Evolutionary conservation across 2,888 invertebrate genomes (phyloP).

Genomic region (Scaptomyza parva): DNA sequence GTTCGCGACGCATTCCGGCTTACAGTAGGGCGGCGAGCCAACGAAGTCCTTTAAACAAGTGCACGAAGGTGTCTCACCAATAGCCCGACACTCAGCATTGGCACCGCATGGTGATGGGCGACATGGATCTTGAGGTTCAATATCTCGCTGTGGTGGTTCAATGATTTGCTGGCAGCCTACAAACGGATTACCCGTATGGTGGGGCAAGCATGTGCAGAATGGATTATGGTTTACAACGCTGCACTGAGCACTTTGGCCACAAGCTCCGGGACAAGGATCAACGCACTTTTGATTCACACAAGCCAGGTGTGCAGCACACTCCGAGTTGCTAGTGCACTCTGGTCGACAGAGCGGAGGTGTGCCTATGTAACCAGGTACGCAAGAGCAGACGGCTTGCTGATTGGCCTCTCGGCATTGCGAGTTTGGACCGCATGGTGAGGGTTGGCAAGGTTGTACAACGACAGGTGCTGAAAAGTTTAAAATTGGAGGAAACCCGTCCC

Average conservation of each 20-base stretch:
- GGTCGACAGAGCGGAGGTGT: conserved; percentile 90
- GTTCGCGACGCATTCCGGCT: conserved; percentile 90
- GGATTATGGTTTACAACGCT: conserved; percentile 89
- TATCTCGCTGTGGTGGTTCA: conserved; percentile 81
- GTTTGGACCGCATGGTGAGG: conserved; percentile 91
- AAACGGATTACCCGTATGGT: conserved; percentile 91
- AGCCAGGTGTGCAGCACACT: conserved; percentile 88
- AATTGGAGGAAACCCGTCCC: neutral
- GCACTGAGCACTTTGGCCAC: conserved; percentile 88
- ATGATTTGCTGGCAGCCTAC: conserved; percentile 88
- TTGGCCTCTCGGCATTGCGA: conserved; percentile 90
- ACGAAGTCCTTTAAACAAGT: conserved; percentile 89
- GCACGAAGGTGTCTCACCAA: conserved; percentile 89
- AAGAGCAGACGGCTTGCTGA: conserved; percentile 90
- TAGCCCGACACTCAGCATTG: conserved; percentile 88
- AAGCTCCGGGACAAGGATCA: conserved; percentile 89
- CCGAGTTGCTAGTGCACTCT: conserved; percentile 90
- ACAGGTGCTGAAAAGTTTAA: conserved; percentile 77
- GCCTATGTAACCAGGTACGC: conserved; percentile 88
- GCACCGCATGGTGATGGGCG: conserved; percentile 91
- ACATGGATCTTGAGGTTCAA: conserved; percentile 86
- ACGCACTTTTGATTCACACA: conserved; percentile 90
- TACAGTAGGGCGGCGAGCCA: conserved; percentile 90
- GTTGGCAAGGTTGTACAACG: conserved; percentile 86
- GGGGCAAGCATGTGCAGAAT: conserved; percentile 89